phyloP scores from a whole-genome alignment of 2,113 vertebrate species.

The Hyperoodon ampullatus region DNA sequence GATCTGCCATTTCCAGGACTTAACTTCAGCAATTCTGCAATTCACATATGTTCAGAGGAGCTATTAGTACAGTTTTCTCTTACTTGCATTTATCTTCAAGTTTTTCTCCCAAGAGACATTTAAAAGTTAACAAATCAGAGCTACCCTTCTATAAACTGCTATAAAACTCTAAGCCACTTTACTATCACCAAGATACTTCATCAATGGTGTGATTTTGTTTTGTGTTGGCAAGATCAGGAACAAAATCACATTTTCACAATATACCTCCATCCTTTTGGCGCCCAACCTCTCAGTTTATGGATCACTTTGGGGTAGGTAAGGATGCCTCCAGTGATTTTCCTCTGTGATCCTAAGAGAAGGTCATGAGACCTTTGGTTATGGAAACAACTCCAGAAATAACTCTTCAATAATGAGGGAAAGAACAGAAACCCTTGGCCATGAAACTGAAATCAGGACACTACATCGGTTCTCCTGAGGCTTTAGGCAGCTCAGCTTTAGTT shows the following conservation, averaged over 20 bases:
- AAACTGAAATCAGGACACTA: background rate
- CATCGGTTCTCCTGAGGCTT: background rate
- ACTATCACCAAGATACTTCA: background rate
- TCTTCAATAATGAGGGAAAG: background rate
- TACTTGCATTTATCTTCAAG: constrained; percentile 6
- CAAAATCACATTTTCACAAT: background rate
- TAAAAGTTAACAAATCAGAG: constrained; percentile 3
- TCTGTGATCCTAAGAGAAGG: background rate
- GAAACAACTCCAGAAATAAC: background rate
- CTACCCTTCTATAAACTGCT: background rate
- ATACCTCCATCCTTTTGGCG: background rate
- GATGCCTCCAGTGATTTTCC: background rate
- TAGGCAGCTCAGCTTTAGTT: background rate
- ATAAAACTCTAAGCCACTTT: background rate
- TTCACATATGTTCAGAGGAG: background rate
- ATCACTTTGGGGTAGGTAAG: background rate
- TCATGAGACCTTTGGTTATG: background rate
- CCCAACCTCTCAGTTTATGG: background rate
- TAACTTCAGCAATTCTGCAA: background rate
- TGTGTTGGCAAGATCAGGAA: background rate
- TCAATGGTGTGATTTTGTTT: background rate
- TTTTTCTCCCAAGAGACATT: background rate
- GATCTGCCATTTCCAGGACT: background rate
- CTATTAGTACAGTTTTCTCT: background rate
- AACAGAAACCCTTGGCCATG: background rate